Conservation (phyloP, 2,888 invertebrate species). For the Chrysomela aeneicollis region DNA sequence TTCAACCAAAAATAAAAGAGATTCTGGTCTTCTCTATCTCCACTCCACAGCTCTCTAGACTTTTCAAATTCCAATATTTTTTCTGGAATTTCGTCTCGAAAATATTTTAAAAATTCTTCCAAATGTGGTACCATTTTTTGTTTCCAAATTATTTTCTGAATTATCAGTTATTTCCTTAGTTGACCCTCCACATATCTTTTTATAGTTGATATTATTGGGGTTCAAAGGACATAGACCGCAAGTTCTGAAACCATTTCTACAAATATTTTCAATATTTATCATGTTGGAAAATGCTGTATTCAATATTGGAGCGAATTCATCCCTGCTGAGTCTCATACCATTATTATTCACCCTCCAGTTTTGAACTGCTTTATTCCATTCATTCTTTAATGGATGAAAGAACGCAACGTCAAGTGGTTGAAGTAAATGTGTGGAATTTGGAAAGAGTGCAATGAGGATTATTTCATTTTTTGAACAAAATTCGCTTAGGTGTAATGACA, state of each 20-base stretch:
- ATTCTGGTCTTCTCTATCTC: slow-evolving; percentile 22
- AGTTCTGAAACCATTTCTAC: background rate
- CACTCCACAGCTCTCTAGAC: slow-evolving; percentile 17
- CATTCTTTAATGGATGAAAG: slow-evolving; percentile 14
- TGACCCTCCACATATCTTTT: too few relatives aligned
- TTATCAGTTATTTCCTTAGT: too few relatives aligned
- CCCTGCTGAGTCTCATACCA: background rate
- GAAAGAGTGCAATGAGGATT: slow-evolving; percentile 18
- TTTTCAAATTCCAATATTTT: too few relatives aligned
- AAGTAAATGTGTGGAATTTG: slow-evolving; percentile 18
- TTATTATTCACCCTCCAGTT: slow-evolving; percentile 14
- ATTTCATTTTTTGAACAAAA: slow-evolving; percentile 28
- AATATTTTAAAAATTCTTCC: too few relatives aligned
- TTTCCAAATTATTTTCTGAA: too few relatives aligned
- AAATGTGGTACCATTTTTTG: too few relatives aligned
- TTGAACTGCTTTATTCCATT: slow-evolving; percentile 17
- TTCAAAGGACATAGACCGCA: background rate
- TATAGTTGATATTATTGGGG: background rate
- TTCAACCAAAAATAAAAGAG: slow-evolving; percentile 21
- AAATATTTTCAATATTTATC: background rate
- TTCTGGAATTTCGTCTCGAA: too few relatives aligned
- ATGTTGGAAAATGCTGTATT: background rate
- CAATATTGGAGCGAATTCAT: background rate
- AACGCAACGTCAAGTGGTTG: slow-evolving; percentile 17
- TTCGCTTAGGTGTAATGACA: slow-evolving; percentile 18